Conservation (phyloP, 2,113 vertebrate genomes). For the Vulpes lagopus region DNA sequence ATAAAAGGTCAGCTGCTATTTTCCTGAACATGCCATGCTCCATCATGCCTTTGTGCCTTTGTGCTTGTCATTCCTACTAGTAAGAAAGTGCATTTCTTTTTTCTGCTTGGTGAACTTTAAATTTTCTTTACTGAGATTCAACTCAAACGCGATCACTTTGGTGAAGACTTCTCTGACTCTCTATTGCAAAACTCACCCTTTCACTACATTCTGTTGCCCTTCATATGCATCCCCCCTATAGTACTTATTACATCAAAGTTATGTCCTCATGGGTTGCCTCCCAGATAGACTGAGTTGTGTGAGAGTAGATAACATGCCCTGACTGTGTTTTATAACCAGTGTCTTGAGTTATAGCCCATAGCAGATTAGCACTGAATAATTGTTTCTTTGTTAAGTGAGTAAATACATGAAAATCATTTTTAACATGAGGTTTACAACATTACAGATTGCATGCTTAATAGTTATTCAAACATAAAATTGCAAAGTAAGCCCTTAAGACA, state of each 20-base stretch:
- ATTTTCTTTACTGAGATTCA: slow-evolving; percentile 66
- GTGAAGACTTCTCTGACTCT: background rate
- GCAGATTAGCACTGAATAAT: background rate
- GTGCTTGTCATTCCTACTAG: slow-evolving; percentile 29
- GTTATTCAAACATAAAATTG: background rate
- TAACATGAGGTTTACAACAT: background rate
- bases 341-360: background rate
- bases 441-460: background rate
- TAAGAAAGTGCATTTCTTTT: slow-evolving; percentile 63
- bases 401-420: background rate
- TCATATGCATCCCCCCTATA: background rate
- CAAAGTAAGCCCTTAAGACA: background rate
- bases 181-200: background rate
- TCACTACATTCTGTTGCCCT: background rate
- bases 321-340: background rate
- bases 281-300: background rate
- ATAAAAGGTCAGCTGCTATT: slow-evolving; percentile 68
- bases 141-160: background rate
- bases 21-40: slow-evolving; percentile 38
- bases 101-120: slow-evolving; percentile 71
- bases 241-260: background rate
- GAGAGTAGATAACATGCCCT: background rate
- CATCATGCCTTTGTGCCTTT: slow-evolving; percentile 37
- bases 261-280: background rate
- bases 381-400: background rate